Percentiles rank a stretch among this genome's conserved stretches.
Conservation (phyloP, 1,140 invertebrate genomes). For the Calephelis nemesis region DNA sequence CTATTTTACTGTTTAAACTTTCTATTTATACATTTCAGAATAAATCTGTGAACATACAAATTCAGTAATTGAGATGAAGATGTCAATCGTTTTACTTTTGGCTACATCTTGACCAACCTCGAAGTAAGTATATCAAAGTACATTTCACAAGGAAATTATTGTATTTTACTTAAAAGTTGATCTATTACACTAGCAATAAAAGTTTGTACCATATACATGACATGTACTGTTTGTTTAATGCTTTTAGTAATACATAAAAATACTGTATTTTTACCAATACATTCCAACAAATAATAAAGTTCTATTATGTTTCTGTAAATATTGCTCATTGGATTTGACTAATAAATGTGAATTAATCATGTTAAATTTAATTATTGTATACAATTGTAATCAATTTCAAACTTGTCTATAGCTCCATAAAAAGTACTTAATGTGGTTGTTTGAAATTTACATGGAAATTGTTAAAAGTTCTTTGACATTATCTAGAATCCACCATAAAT, state of each 20-base stretch:
- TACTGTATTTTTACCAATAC: too few relatives aligned
- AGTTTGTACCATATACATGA: too few relatives aligned
- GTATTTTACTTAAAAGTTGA: background rate
- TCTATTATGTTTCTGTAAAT: too few relatives aligned
- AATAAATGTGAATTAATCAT: too few relatives aligned
- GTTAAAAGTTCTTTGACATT: background rate
- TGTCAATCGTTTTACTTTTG: slow-evolving; percentile 52
- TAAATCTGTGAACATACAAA: slow-evolving; percentile 40
- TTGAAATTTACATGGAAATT: slow-evolving; percentile 16
- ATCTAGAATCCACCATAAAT: too few relatives aligned
- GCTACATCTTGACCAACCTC: slow-evolving; percentile 76
- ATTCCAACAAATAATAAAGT: too few relatives aligned
- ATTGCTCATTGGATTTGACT: too few relatives aligned
- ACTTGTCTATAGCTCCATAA: too few relatives aligned
- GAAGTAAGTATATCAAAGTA: slow-evolving; percentile 59
- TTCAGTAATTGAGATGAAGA: slow-evolving; percentile 62
- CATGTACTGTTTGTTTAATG: too few relatives aligned
- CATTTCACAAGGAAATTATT: background rate
- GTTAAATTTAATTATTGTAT: too few relatives aligned
- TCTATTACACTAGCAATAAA: background rate
- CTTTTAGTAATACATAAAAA: too few relatives aligned
- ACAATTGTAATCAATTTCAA: too few relatives aligned
- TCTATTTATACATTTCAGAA: slow-evolving; percentile 47
- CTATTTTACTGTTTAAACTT: background rate
- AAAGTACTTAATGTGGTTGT: background rate